phyloP scores from a whole-genome alignment of 2,113 vertebrate genomes.

The Lethenteron camtschaticum region DNA sequence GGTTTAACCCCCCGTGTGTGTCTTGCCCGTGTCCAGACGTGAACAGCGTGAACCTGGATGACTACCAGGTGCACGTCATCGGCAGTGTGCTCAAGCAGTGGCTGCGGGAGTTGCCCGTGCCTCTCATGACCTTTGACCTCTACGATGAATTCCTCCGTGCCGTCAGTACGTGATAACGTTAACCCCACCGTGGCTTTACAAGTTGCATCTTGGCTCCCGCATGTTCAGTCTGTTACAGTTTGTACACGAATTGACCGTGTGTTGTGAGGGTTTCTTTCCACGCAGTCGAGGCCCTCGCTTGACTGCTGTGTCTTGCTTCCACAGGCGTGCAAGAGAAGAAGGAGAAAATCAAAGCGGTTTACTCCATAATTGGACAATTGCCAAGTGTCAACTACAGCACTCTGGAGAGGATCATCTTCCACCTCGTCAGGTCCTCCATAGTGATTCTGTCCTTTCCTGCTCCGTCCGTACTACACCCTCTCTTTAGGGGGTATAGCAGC shows the following conservation, averaged over 20 bases:
- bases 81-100: constrained; percentile 95
- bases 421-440: constrained; percentile 56
- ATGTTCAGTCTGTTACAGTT: too few relatives aligned
- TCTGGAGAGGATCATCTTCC: constrained; percentile 81
- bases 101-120: constrained; percentile 85
- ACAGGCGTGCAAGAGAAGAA: constrained; percentile 74
- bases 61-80: constrained; percentile 94
- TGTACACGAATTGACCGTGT: too few relatives aligned
- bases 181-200: too few relatives aligned
- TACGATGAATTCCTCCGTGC: constrained; percentile 84
- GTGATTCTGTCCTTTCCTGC: too few relatives aligned
- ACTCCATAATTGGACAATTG: constrained; percentile 79
- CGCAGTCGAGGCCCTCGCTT: neutral
- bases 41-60: constrained; percentile 60
- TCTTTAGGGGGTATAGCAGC: too few relatives aligned
- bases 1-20: too few relatives aligned
- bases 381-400: constrained; percentile 76
- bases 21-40: constrained; percentile 32
- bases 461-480: too few relatives aligned
- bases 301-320: constrained; percentile 6
- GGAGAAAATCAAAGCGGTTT: constrained; percentile 58
- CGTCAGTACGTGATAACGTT: constrained; percentile 39
- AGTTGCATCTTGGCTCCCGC: too few relatives aligned
- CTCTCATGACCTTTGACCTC: constrained; percentile 91
- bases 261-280: too few relatives aligned